A percentile compares a stretch with the other conserved stretches of the same genome.
phyloP scores from a whole-genome alignment of 2,113 vertebrate species.

The Montifringilla adamsi region DNA sequence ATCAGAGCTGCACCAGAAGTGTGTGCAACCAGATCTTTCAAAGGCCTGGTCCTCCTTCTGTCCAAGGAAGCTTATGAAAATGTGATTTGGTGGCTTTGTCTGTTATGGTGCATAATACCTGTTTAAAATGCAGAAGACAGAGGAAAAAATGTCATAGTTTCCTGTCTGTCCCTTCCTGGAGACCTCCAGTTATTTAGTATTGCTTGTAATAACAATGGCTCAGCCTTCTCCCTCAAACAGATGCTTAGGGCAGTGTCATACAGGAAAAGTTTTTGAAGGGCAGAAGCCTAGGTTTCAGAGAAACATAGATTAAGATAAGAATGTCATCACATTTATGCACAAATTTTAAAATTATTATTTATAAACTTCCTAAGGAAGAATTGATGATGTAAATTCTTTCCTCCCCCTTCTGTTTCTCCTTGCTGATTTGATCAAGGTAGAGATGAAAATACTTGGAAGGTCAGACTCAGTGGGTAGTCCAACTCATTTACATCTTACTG shows the following conservation, averaged over 20 bases:
- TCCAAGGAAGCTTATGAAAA: not conserved
- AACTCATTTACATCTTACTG: not conserved
- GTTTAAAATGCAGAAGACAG: not conserved
- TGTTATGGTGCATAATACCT: not conserved
- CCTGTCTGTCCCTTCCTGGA: not conserved
- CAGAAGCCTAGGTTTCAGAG: not conserved
- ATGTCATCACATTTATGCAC: not conserved
- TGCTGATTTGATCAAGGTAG: not conserved
- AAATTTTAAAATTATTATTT: not conserved
- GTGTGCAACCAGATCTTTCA: not conserved
- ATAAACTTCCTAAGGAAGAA: not conserved
- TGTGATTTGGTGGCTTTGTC: not conserved
- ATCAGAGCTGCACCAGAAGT: fast-evolving
- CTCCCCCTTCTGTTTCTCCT: not conserved
- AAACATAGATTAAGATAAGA: not conserved
- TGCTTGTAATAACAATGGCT: not conserved
- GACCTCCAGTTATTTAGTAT: not conserved
- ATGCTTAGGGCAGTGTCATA: not conserved
- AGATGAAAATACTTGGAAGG: not conserved
- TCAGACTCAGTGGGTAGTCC: not conserved
- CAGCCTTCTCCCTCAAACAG: not conserved
- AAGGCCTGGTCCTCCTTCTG: not conserved
- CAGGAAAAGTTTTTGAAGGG: not conserved
- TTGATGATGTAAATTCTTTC: not conserved
- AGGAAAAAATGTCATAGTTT: not conserved